Evolutionary conservation across 2,888 invertebrate genomes (phyloP).

Genomic region (Candidula unifasciata): DNA sequence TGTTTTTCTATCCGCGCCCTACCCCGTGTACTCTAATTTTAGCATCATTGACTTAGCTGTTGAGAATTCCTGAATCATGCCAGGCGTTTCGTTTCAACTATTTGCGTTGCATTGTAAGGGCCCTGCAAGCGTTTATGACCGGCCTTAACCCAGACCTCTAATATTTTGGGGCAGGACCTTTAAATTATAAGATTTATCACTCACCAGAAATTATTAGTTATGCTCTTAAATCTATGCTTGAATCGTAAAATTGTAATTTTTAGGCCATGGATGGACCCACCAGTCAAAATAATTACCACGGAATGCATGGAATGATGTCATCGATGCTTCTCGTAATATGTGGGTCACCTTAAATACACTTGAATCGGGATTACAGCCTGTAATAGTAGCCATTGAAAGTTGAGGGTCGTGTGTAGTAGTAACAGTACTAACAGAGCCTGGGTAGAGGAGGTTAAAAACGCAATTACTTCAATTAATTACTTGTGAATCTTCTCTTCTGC

Average conservation of each 20-base stretch:
- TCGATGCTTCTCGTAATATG: not conserved
- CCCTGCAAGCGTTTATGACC: not conserved
- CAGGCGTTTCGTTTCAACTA: not conserved
- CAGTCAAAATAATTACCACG: slow-evolving; percentile 12
- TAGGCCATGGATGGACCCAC: not conserved
- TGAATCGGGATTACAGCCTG: too few species aligned
- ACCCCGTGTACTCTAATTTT: slow-evolving; percentile 3
- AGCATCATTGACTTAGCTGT: slow-evolving; percentile 12
- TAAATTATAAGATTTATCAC: too few species aligned
- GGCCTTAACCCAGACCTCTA: not conserved
- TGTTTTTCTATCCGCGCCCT: too few species aligned
- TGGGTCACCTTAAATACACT: not conserved
- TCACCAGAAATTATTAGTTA: too few species aligned
- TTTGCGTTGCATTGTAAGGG: not conserved
- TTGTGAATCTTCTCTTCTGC: too few species aligned
- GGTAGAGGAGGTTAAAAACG: too few species aligned
- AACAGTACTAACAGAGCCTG: not conserved
- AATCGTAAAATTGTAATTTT: not conserved
- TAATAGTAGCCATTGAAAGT: not conserved
- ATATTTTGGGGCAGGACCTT: not conserved
- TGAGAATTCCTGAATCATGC: too few species aligned
- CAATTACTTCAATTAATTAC: too few species aligned
- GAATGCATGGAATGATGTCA: slow-evolving; percentile 18
- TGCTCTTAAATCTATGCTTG: not conserved
- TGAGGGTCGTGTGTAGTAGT: not conserved